phyloP scores from a whole-genome alignment of 1,140 invertebrate species.

The Acromyrmex heyeri region DNA sequence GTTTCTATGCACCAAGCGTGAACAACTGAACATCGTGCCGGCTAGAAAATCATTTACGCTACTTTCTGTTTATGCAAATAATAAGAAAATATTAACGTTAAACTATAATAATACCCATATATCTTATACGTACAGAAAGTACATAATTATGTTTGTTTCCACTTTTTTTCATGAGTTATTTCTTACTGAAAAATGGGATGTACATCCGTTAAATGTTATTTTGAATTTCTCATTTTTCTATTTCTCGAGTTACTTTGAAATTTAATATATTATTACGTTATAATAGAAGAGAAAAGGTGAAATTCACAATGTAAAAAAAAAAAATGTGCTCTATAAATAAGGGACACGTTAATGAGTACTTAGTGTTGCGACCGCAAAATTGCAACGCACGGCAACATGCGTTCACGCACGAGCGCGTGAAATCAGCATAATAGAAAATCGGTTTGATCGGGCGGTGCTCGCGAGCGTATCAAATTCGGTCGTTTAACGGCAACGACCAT shows the following conservation, averaged over 20 bases:
- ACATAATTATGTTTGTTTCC: background rate
- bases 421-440: constrained; percentile 53
- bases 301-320: constrained; percentile 20
- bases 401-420: constrained; percentile 55
- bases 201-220: background rate
- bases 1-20: constrained; percentile 47
- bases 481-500: constrained; percentile 65
- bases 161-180: background rate
- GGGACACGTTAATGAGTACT: constrained; percentile 44
- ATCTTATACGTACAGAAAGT: background rate
- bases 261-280: background rate
- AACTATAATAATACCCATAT: background rate
- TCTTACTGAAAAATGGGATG: background rate
- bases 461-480: constrained; percentile 48
- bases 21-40: constrained; percentile 23
- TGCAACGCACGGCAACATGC: constrained; percentile 10
- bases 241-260: background rate
- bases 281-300: constrained; percentile 2
- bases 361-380: constrained; percentile 43
- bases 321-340: constrained; percentile 26
- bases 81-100: constrained; percentile 11
- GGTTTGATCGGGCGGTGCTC: constrained; percentile 10
- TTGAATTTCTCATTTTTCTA: background rate
- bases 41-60: constrained; percentile 27
- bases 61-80: constrained; percentile 18